A percentile compares a stretch with the other conserved stretches of the same genome.
Evolutionary conservation across 53 echinoderm and acorn worm genomes (phyloP).

Genomic region (Echinarachnius parma): DNA sequence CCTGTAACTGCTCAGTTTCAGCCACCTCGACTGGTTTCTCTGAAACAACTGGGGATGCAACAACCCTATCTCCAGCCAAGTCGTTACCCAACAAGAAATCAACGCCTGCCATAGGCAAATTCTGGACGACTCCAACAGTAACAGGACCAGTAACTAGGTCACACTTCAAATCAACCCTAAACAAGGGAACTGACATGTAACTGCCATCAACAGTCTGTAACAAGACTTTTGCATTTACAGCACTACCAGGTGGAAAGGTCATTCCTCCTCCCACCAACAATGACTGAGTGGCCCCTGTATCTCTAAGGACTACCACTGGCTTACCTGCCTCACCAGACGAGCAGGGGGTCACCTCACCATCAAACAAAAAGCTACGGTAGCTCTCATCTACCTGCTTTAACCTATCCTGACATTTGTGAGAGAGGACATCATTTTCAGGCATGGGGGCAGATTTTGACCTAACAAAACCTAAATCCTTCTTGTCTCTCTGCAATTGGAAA

Average conservation of each 20-base stretch:
- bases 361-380: slow-evolving; percentile 3
- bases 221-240: neutral
- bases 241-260: neutral
- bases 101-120: slow-evolving; percentile 28
- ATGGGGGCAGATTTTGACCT: neutral
- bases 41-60: slow-evolving; percentile 7
- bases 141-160: slow-evolving; percentile 45
- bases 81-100: slow-evolving; percentile 33
- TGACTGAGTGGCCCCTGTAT: neutral
- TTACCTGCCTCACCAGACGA: neutral
- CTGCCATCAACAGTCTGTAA: neutral
- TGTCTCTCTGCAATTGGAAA: neutral
- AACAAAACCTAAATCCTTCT: neutral
- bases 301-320: neutral
- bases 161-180: slow-evolving; percentile 26
- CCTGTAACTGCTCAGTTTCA: slow-evolving; percentile 20
- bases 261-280: neutral
- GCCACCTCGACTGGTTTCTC: neutral
- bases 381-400: neutral
- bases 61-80: slow-evolving; percentile 7
- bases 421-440: no score
- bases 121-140: slow-evolving; percentile 34
- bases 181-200: slow-evolving; percentile 22
- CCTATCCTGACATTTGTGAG: neutral
- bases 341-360: neutral